Conservation (phyloP, 2,888 invertebrate species). For the Dendrolimus houi region DNA sequence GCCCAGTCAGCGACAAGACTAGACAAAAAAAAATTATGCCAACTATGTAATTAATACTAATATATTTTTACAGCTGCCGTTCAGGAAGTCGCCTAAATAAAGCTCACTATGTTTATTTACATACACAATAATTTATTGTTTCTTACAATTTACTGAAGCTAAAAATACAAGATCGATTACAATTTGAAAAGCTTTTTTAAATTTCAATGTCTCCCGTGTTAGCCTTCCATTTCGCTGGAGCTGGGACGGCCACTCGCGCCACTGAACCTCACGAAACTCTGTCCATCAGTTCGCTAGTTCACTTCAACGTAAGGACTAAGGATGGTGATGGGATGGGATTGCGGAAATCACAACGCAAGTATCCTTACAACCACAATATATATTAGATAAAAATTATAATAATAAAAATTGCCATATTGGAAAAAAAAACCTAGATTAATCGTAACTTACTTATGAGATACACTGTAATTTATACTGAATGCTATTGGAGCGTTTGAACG, state of each 20-base stretch:
- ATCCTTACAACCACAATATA: constrained; percentile 85
- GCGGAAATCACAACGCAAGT: constrained; percentile 74
- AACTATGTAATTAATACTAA: constrained; percentile 23
- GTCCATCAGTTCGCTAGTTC: constrained; percentile 23
- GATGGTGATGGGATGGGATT: constrained; percentile 54
- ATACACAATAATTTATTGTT: constrained; percentile 77
- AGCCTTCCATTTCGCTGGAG: constrained; percentile 53
- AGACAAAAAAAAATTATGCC: constrained; percentile 16
- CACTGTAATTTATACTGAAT: constrained; percentile 74
- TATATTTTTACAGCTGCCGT: constrained; percentile 30
- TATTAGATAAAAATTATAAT: constrained; percentile 79
- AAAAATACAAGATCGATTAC: constrained; percentile 73
- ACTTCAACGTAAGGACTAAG: constrained; percentile 35
- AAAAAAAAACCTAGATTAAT: constrained; percentile 75
- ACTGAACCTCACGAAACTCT: constrained; percentile 41
- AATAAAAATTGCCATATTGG: constrained; percentile 77
- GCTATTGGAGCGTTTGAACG: constrained; percentile 66
- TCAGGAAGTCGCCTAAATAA: constrained; percentile 66
- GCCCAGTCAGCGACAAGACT: constrained; percentile 23
- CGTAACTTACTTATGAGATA: constrained; percentile 75
- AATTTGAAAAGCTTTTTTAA: constrained; percentile 64
- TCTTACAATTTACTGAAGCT: constrained; percentile 76
- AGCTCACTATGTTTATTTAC: constrained; percentile 67
- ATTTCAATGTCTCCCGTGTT: constrained; percentile 63
- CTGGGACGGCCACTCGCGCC: constrained; percentile 60